Conservation (phyloP, 2,888 invertebrate genomes). For the Callosobruchus maculatus region DNA sequence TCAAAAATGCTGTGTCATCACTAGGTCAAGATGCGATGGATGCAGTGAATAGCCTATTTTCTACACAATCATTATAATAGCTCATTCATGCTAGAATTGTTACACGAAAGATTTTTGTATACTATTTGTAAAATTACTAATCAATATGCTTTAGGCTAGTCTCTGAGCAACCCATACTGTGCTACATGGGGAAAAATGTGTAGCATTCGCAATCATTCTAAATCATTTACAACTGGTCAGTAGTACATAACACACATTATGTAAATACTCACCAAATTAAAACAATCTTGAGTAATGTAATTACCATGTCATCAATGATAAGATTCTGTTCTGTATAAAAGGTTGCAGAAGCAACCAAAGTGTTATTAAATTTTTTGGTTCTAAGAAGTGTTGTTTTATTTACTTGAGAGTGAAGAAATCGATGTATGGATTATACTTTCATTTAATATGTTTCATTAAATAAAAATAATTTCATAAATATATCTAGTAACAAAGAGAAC, state of each 20-base stretch:
- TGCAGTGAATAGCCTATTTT: constrained; percentile 29
- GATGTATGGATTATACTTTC: neutral
- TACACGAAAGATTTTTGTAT: neutral
- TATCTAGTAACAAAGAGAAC: neutral
- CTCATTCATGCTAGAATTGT: neutral
- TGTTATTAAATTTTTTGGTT: too few relatives aligned
- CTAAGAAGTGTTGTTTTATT: too few relatives aligned
- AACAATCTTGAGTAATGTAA: neutral
- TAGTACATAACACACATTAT: too few relatives aligned
- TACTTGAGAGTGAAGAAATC: too few relatives aligned
- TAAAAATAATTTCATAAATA: neutral
- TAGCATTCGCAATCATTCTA: too few relatives aligned
- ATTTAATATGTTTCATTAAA: neutral
- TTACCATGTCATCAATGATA: neutral
- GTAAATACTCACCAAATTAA: neutral
- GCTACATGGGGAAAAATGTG: too few relatives aligned
- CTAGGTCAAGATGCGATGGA: constrained; percentile 46
- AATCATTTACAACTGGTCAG: too few relatives aligned
- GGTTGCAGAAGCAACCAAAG: too few relatives aligned
- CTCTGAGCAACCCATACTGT: too few relatives aligned
- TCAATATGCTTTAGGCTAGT: neutral
- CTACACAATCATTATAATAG: constrained; percentile 1
- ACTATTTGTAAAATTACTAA: neutral
- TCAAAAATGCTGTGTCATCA: constrained; percentile 49
- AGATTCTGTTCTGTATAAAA: neutral